Base-by-base conservation (phyloP, 2,888 invertebrate species). In the Anodontia alba region DNA sequence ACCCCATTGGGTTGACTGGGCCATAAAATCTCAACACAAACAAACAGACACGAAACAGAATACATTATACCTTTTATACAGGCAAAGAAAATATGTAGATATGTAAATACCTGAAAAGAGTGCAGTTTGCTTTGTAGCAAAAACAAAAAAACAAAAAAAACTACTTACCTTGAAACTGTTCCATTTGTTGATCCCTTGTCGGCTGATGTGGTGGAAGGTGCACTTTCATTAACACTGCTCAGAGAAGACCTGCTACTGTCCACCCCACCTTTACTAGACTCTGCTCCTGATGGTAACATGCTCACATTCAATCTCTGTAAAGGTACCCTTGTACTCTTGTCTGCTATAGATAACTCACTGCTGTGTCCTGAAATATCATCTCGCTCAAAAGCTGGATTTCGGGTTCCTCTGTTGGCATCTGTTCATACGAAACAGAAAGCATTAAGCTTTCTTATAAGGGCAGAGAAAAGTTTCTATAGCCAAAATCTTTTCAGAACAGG, bases 381-480 rank as follows among this genome's bases (percentile, higher is more conserved):
- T 17, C 26, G 31, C n/a, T 62, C 33, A 54, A 20, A 20, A 15
- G 62, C 62, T 33, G 62, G 62, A 20, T 62, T 62, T 62, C 62
- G 23, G 12, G 62, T 33, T 31, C 62, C 62, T 62, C 62, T 31
- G 62, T 62, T 20, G 20, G 62, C 62, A 62, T 62, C 62, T 62
- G 29, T 26, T 1, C 3, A 29, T 23, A 57, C 12, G 12, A 57
- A 51, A 51, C 42, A 42, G 15, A 42, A 42, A 10, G 15, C 8
- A 42, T 15, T 42, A 15, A 42, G 8, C 42, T 10, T 10, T 42
- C 42, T 8, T 8, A 10, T 10, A 42, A 42, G 8, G 42, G 8
- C 42, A 10, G 8, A 8, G 15, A 42, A 42, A 42, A 10, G n/a
- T n/a, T n/a, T n/a, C n/a, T n/a, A n/a, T n/a, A n/a, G n/a, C n/a